Evolutionary conservation across 2,888 invertebrate species (phyloP), one percentile per base, ranked within the genome.

Genomic region (Spodoptera exigua): DNA sequence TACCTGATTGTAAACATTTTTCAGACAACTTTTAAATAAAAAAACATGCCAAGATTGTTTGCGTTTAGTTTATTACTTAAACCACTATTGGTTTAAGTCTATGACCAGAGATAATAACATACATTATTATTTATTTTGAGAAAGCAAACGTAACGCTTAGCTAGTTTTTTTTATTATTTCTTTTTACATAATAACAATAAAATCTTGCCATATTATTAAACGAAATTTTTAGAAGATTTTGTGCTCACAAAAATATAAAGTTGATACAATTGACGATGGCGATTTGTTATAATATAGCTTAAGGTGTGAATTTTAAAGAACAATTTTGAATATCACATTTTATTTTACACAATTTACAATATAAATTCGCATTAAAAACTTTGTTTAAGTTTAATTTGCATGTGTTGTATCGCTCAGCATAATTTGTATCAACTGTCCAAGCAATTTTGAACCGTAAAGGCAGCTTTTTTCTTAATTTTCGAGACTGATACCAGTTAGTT

Each of bases 401-500:
- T 9, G 9, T 27, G 37, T 11, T 21, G 13, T 0, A 37, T 0
- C 2, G 3, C 32, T 36, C 17, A 44, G 12, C 43, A 14, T 62
- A 37, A 70, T 56, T 39, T 47, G 18, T 3, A 65, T 14, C 14
- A 16, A 45, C 13, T 37, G 9, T 27, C 2, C 39, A 59, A 41
- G 3, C n/a, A 44, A 36, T 16, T 1, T 39, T 2, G n/a, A 13
- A 49, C 17, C 14, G 0, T 13, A 51, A 51, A 49, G 77, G 74
- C 66, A 74, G 74, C 74, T 68, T 72, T 27, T 61, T 56, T 73
- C 13, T 68, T 73, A 44, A 55, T 76, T 66, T 76, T 61, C 48
- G 70, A 74, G 74, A 76, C 77, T 76, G 77, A 74, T 17, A 27
- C 5, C 59, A 47, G 34, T 41, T 53, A 76, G 74, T 76, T 74